phyloP scores from a whole-genome alignment of 2,797 vertebrate genomes.

The Aeoliscus strigatus region DNA sequence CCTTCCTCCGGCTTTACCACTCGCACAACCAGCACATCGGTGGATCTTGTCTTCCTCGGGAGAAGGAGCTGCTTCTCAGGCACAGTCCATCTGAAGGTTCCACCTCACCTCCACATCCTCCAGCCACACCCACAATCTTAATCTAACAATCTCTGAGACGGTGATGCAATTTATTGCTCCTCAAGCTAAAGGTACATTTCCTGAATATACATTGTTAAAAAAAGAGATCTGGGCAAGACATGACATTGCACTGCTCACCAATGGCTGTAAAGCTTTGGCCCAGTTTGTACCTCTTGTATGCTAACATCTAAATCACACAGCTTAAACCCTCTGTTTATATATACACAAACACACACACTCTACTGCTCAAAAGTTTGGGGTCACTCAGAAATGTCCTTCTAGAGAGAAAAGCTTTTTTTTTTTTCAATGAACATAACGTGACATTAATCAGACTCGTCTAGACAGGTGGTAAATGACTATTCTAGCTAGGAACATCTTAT shows the following conservation, averaged over 20 bases:
- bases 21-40: conserved; percentile 76
- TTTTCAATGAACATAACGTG: too few species aligned
- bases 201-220: conserved; percentile 2
- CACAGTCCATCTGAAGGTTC: conserved; percentile 51
- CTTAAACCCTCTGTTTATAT: background rate
- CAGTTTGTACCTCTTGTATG: background rate
- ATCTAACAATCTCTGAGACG: conserved; percentile 44
- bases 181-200: background rate
- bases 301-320: background rate
- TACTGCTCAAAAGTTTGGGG: too few species aligned
- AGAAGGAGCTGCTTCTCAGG: conserved; percentile 76
- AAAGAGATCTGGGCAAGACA: too few species aligned
- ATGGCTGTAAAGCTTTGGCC: background rate
- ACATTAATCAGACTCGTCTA: too few species aligned
- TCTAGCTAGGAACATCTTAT: too few species aligned
- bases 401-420: too few species aligned
- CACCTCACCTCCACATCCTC: conserved; percentile 50
- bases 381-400: too few species aligned
- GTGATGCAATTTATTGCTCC: background rate
- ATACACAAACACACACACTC: too few species aligned
- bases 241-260: background rate
- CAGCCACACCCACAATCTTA: conserved; percentile 55
- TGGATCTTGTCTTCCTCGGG: conserved; percentile 70
- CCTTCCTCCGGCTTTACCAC: conserved; percentile 79
- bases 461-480: too few species aligned